A percentile compares a stretch with the other conserved stretches of the same genome.
phyloP scores from a whole-genome alignment of 2,113 vertebrate genomes.

The Psittacula cyanocephala region DNA sequence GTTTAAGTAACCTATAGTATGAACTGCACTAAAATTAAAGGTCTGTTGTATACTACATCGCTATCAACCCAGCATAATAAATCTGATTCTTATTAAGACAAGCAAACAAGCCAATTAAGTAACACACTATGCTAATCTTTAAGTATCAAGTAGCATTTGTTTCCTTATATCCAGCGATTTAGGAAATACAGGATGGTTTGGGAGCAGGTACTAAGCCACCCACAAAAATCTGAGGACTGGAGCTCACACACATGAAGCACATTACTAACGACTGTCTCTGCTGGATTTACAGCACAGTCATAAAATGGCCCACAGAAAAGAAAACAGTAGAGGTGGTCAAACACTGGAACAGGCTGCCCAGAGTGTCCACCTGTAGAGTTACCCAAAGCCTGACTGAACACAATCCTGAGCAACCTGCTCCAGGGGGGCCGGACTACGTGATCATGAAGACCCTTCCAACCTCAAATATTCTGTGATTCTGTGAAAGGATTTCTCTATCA shows the following conservation, averaged over 20 bases:
- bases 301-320: not conserved
- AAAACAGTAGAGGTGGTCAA: not conserved
- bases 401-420: not conserved
- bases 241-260: accelerated
- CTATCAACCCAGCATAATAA: not conserved
- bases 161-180: not conserved
- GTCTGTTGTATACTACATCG: not conserved
- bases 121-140: not conserved
- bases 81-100: not conserved
- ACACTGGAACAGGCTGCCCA: not conserved
- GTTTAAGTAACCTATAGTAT: not conserved
- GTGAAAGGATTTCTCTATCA: not conserved
- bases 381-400: not conserved
- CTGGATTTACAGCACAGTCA: not conserved
- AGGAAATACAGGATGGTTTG: not conserved
- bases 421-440: accelerated
- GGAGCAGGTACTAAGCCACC: not conserved
- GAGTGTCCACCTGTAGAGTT: not conserved
- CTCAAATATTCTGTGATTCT: not conserved
- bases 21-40: not conserved
- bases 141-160: not conserved
- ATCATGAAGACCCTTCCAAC: not conserved
- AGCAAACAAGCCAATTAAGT: not conserved
- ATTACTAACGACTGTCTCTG: not conserved
- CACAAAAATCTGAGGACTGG: not conserved